phyloP scores from a whole-genome alignment of 1,140 invertebrate species.

The Medauroidea extradentata region DNA sequence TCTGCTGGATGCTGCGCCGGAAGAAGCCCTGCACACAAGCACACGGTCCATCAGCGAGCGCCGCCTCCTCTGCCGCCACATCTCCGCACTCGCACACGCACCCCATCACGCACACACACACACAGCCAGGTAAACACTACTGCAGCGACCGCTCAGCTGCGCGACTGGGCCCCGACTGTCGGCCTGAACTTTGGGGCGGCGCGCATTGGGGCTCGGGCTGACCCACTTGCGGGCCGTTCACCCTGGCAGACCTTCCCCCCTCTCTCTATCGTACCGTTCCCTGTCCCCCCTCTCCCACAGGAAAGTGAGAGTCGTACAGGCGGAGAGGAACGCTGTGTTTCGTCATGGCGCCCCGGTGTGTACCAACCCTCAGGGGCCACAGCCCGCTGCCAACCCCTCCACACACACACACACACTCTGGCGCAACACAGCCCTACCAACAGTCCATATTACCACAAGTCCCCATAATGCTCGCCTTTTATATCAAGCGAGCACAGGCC shows the following conservation, averaged over 20 bases:
- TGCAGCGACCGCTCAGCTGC: too few relatives aligned
- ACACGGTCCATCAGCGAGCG: constrained; percentile 26
- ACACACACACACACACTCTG: neutral
- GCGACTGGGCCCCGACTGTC: too few relatives aligned
- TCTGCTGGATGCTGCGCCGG: constrained; percentile 90
- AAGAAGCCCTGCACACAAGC: constrained; percentile 52
- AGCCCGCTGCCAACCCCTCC: constrained; percentile 4
- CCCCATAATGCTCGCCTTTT: too few relatives aligned
- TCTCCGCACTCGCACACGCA: constrained; percentile 14
- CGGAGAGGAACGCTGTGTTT: neutral
- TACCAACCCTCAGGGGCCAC: constrained; percentile 3
- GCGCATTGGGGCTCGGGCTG: constrained; percentile 43
- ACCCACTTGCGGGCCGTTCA: constrained; percentile 51
- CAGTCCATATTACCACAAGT: too few relatives aligned
- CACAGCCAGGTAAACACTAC: constrained; percentile 4
- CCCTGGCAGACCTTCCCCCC: constrained; percentile 38
- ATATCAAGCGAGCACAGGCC: too few relatives aligned
- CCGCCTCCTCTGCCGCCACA: constrained; percentile 43
- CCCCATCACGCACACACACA: constrained; percentile 30
- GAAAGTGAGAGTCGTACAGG: neutral
- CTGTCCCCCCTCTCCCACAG: constrained; percentile 19
- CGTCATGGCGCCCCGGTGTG: neutral
- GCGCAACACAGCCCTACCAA: too few relatives aligned
- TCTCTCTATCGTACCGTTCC: constrained; percentile 15
- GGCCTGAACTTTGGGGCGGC: constrained; percentile 43